A percentile compares a stretch with the other conserved stretches of the same genome.
phyloP scores from a whole-genome alignment of 2,113 vertebrate genomes.

The Phyllostomus hastatus region DNA sequence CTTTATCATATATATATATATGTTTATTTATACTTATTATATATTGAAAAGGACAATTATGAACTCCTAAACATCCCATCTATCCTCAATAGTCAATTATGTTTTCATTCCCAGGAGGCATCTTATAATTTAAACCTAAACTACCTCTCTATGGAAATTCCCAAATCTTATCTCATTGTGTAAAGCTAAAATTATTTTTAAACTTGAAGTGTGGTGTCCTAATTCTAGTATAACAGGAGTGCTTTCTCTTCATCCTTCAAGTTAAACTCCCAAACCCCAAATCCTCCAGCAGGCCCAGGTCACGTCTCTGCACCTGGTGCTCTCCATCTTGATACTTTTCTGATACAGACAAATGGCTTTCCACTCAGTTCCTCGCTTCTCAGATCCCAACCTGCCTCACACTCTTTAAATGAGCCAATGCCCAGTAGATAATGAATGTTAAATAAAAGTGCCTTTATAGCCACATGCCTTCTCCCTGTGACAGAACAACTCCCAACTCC shows the following conservation, averaged over 20 bases:
- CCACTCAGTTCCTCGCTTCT: neutral
- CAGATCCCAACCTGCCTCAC: neutral
- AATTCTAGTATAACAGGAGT: neutral
- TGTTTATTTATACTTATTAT: neutral
- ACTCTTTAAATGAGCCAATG: slow-evolving; percentile 1
- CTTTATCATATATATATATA: neutral
- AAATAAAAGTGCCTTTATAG: neutral
- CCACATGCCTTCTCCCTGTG: neutral
- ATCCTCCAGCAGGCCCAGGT: neutral
- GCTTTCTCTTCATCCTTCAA: neutral
- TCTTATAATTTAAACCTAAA: slow-evolving; percentile 28
- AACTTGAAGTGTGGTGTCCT: neutral
- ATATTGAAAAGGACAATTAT: neutral
- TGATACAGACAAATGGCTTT: neutral
- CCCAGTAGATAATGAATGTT: neutral
- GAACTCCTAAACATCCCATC: neutral
- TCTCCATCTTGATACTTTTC: neutral
- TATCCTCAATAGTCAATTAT: neutral
- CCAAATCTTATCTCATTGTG: neutral
- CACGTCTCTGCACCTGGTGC: neutral
- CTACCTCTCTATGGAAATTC: neutral
- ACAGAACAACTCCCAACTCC: neutral
- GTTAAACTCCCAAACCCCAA: slow-evolving; percentile 21
- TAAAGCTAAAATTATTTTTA: neutral
- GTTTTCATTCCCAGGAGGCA: neutral